A percentile compares a stretch with the other conserved stretches of the same genome.
phyloP scores from a whole-genome alignment of 1,140 invertebrate species.

The Papilio dardanus region DNA sequence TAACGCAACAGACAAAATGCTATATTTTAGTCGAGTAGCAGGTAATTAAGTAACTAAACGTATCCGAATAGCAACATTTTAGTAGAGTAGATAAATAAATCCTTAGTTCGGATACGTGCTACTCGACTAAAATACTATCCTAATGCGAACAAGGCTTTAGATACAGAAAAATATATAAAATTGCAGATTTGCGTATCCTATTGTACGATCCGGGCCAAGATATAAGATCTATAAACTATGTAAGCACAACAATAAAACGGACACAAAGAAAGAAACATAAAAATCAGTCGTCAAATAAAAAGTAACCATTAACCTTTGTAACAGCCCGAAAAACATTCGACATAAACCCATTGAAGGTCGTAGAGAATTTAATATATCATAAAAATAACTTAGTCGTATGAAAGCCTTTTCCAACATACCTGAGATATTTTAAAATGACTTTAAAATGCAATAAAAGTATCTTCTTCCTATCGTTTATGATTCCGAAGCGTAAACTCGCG shows the following conservation, averaged over 20 bases:
- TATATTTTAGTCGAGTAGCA: too few species aligned
- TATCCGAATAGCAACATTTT: too few species aligned
- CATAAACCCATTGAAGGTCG: neutral
- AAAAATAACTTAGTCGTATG: neutral
- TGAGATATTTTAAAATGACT: conserved; percentile 36
- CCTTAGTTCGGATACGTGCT: too few species aligned
- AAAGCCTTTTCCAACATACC: neutral
- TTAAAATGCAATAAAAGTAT: conserved; percentile 40
- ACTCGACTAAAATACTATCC: too few species aligned
- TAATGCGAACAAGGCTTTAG: too few species aligned
- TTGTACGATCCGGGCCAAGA: too few species aligned
- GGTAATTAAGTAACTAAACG: too few species aligned
- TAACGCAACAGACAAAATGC: neutral
- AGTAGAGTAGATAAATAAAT: too few species aligned
- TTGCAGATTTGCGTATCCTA: too few species aligned
- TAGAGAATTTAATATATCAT: conserved; percentile 14
- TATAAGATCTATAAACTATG: neutral
- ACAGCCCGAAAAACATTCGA: neutral
- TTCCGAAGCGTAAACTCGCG: conserved; percentile 32
- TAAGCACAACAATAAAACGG: neutral
- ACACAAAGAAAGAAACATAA: neutral
- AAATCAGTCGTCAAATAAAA: conserved; percentile 5
- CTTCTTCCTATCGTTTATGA: conserved; percentile 36
- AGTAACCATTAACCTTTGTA: neutral
- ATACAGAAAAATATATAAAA: too few species aligned